phyloP scores from a whole-genome alignment of 2,888 invertebrate genomes.

The Leptinotarsa peninsularis region DNA sequence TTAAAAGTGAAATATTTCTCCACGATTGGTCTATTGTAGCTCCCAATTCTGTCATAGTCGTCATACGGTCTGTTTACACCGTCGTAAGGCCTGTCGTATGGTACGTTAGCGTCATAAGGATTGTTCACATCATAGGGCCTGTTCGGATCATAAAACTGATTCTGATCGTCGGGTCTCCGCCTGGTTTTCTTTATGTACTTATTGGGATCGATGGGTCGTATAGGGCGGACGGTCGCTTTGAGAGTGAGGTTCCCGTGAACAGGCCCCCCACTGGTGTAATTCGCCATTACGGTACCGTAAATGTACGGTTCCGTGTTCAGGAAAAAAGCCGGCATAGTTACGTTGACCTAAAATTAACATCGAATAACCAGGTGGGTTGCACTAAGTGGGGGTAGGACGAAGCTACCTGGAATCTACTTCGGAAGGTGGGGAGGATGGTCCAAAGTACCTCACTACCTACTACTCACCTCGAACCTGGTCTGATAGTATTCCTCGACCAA shows the following conservation, averaged over 20 bases:
- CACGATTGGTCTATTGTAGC: conserved; percentile 58
- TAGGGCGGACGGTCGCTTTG: conserved; percentile 80
- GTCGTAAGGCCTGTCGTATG: conserved; percentile 34
- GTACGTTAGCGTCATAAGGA: conserved; percentile 35
- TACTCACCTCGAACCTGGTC: conserved; percentile 81
- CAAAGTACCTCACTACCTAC: background rate
- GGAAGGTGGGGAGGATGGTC: too few species aligned
- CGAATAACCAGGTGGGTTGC: background rate
- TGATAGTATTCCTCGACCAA: conserved; percentile 95
- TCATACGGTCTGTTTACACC: conserved; percentile 29
- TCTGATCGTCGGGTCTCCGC: conserved; percentile 43
- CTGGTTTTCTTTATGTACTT: conserved; percentile 46
- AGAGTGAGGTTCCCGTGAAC: conserved; percentile 90
- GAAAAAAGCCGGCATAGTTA: conserved; percentile 95
- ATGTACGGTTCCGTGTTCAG: conserved; percentile 88
- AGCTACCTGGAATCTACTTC: too few species aligned
- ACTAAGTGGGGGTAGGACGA: too few species aligned
- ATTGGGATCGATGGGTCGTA: conserved; percentile 66
- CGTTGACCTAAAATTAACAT: conserved; percentile 74
- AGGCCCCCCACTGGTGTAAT: conserved; percentile 94
- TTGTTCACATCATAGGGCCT: conserved; percentile 35
- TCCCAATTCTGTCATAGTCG: conserved; percentile 27
- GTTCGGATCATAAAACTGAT: conserved; percentile 28
- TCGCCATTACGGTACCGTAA: conserved; percentile 90
- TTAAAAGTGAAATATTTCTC: conserved; percentile 84